phyloP scores from a whole-genome alignment of 2,888 invertebrate genomes.

The Patella pellucida region DNA sequence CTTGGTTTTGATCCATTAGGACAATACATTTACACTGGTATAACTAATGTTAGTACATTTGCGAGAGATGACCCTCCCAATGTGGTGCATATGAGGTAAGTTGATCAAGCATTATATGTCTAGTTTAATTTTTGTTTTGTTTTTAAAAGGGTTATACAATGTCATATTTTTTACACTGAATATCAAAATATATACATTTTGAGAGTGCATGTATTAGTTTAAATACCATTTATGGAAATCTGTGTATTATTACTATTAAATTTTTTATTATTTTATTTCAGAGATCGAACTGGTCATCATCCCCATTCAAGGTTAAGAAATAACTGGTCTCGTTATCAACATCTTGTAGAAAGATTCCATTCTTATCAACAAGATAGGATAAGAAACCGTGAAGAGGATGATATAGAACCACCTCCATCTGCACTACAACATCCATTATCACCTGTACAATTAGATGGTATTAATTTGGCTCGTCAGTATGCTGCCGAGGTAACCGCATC shows the following conservation, averaged over 20 bases:
- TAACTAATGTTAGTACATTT: conserved; percentile 74
- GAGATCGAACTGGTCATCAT: conserved; percentile 14
- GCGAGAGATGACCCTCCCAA: conserved; percentile 40
- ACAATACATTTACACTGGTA: conserved; percentile 86
- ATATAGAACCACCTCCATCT: background rate
- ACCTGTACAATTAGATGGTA: conserved; percentile 44
- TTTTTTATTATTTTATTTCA: background rate
- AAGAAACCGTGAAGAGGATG: conserved; percentile 12
- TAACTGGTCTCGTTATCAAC: conserved; percentile 37
- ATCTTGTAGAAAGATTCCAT: conserved; percentile 35
- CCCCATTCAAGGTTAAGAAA: conserved; percentile 14
- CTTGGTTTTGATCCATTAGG: conserved; percentile 88
- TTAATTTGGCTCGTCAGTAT: conserved; percentile 49
- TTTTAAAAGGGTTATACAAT: background rate
- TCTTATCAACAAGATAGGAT: conserved; percentile 29
- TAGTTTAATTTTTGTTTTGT: too few relatives aligned
- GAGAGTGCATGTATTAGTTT: too few relatives aligned
- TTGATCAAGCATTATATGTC: background rate
- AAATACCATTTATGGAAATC: too few relatives aligned
- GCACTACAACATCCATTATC: conserved; percentile 33
- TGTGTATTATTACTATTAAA: too few relatives aligned
- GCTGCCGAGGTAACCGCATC: conserved; percentile 43
- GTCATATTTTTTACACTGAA: too few relatives aligned
- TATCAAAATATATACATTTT: too few relatives aligned
- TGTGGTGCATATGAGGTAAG: conserved; percentile 39